These are phyloP conservation scores for Chelon auratus DNA, from an alignment of 2,797 vertebrate species.

Conservation along the genomic window DNA sequence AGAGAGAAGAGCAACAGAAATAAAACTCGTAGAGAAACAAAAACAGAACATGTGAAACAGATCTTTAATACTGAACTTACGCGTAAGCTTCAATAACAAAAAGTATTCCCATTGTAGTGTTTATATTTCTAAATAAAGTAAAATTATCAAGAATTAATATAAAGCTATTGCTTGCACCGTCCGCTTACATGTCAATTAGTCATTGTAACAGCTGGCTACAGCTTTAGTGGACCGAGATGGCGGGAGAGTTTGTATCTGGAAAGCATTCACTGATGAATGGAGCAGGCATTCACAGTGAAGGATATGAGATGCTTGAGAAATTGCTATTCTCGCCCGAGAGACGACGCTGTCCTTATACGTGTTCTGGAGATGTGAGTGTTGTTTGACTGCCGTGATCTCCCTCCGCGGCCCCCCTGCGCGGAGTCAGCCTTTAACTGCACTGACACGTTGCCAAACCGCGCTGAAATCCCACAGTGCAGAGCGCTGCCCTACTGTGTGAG, in stretches of 20 bases:
- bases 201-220: neutral
- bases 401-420: neutral
- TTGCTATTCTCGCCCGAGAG: neutral
- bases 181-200: neutral
- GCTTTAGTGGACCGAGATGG: conserved; percentile 1
- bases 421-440: conserved; percentile 3
- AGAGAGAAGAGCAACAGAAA: too few relatives aligned
- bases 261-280: neutral
- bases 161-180: neutral
- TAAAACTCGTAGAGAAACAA: too few relatives aligned
- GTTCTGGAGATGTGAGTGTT: neutral
- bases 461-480: conserved; percentile 2
- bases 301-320: neutral
- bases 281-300: neutral
- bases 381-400: neutral
- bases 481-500: neutral
- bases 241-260: conserved; percentile 3
- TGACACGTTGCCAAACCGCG: conserved; percentile 8
- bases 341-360: conserved; percentile 1
- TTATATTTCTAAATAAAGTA: neutral
- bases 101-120: neutral
- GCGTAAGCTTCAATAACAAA: too few relatives aligned
- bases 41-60: too few relatives aligned
- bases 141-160: neutral
- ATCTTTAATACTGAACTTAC: too few relatives aligned